Evolutionary conservation across 2,113 vertebrate genomes (phyloP).

Genomic region (Apeltes quadracus): DNA sequence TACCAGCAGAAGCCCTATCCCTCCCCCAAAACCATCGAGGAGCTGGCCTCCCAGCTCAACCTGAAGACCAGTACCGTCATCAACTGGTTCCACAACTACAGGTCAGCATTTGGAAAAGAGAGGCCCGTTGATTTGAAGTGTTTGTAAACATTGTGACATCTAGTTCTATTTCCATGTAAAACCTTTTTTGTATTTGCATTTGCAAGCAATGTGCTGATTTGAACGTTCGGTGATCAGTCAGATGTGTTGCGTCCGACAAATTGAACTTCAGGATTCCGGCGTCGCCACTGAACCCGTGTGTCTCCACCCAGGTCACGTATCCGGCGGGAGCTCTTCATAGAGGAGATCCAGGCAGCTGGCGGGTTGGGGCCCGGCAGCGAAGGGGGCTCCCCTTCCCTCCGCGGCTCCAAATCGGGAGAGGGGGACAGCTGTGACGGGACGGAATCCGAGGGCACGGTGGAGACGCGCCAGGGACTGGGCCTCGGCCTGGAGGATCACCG

Average conservation of each 20-base stretch:
- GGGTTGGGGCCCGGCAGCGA: conserved; percentile 83
- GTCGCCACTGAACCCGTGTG: conserved; percentile 31
- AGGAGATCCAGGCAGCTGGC: conserved; percentile 96
- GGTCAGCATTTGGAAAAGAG: conserved; percentile 76
- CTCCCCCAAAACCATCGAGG: conserved; percentile 96
- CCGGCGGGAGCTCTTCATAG: conserved; percentile 96
- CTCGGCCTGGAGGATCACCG: conserved; percentile 80
- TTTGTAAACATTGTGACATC: not conserved
- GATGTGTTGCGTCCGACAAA: not conserved
- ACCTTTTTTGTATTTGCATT: not conserved
- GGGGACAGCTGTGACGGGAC: conserved; percentile 97
- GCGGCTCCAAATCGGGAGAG: conserved; percentile 87
- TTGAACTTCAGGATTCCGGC: conserved; percentile 1
- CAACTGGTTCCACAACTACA: conserved; percentile 99
- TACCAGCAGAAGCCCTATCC: conserved; percentile 99
- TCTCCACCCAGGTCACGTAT: conserved; percentile 93
- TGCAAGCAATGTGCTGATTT: not conserved
- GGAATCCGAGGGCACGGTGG: conserved; percentile 88
- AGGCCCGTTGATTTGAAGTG: not conserved
- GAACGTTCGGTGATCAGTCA: not conserved
- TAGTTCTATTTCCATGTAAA: not conserved
- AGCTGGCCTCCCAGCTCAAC: conserved; percentile 97
- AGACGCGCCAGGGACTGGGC: conserved; percentile 79
- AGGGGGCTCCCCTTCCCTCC: conserved; percentile 88
- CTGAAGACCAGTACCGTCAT: conserved; percentile 99